phyloP scores from a whole-genome alignment of 2,113 vertebrate genomes.

The Hystrix cristata region DNA sequence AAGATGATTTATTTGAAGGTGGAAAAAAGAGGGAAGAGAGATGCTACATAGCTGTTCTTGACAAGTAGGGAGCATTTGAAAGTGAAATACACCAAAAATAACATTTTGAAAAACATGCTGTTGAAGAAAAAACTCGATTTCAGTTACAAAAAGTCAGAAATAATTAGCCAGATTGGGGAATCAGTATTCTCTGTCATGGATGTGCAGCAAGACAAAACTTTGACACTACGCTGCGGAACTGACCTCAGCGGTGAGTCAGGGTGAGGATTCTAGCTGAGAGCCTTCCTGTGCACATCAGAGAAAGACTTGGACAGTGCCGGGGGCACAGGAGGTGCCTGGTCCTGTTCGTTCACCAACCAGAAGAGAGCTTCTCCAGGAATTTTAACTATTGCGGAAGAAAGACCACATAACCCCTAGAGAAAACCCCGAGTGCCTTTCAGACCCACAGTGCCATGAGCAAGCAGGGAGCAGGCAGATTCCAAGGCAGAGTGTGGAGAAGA shows the following conservation, averaged over 20 bases:
- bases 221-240: neutral
- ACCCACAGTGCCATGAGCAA: neutral
- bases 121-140: constrained; percentile 20
- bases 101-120: neutral
- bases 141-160: neutral
- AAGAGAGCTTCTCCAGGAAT: constrained; percentile 27
- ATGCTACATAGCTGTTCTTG: no score
- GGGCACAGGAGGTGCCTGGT: neutral
- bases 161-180: neutral
- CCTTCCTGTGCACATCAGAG: neutral
- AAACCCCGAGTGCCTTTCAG: neutral
- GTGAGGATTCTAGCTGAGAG: neutral
- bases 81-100: neutral
- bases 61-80: no score
- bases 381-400: neutral
- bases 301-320: neutral
- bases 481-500: neutral
- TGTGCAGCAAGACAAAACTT: neutral
- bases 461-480: neutral
- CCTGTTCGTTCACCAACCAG: neutral
- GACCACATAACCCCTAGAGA: neutral
- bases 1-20: neutral
- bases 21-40: no score
- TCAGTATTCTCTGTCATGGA: neutral
- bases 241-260: neutral